Evolutionary conservation across 2,888 invertebrate species (phyloP).

Genomic region (Fabriciana adippe): DNA sequence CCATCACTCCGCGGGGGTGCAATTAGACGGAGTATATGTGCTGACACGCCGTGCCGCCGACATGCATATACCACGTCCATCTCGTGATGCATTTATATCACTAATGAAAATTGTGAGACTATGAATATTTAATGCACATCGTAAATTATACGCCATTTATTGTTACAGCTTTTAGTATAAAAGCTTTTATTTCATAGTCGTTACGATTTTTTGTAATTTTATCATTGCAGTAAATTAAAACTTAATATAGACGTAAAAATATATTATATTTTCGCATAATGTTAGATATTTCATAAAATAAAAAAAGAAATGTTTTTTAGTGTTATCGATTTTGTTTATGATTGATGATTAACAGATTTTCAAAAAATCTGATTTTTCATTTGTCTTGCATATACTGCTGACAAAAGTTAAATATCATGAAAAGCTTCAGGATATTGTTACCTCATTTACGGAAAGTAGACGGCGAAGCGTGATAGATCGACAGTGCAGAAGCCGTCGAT

Average conservation of each 20-base stretch:
- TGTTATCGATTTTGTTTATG: no score
- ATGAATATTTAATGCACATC: constrained; percentile 34
- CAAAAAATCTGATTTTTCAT: not conserved
- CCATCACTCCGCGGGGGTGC: constrained; percentile 74
- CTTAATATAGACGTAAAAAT: not conserved
- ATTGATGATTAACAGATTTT: no score
- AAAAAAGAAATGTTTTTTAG: no score
- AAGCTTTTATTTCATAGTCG: constrained; percentile 11
- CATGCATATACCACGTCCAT: constrained; percentile 46
- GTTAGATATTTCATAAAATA: not conserved
- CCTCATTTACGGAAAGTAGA: constrained; percentile 49
- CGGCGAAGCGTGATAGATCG: constrained; percentile 35
- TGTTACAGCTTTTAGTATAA: constrained; percentile 20
- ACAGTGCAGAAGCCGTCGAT: constrained; percentile 74
- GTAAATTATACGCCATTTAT: constrained; percentile 25
- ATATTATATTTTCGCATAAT: no score
- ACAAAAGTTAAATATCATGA: not conserved
- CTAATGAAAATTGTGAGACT: constrained; percentile 35
- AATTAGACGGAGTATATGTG: constrained; percentile 73
- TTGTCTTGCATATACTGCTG: no score
- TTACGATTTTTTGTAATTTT: not conserved
- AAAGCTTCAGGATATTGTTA: constrained; percentile 57
- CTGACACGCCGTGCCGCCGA: constrained; percentile 70
- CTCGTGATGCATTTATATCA: constrained; percentile 39
- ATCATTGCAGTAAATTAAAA: not conserved